Evolutionary conservation across 2,113 vertebrate genomes (phyloP), one percentile per base, ranked within the genome.

Genomic region (Mus pahari): DNA sequence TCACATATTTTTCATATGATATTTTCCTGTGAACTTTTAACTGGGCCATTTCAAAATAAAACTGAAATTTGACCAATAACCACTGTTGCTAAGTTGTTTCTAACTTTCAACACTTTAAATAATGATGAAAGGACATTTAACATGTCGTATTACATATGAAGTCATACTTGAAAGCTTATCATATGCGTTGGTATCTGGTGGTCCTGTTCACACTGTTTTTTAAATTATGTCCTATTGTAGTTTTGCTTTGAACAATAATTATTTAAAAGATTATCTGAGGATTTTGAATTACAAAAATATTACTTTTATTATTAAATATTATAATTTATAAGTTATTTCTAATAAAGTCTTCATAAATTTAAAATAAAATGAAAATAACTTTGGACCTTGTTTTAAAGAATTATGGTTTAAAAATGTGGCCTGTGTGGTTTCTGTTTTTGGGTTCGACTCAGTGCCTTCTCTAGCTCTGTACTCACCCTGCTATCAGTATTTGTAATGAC

Each of bases 291-390:
- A 89, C 12, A 19, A 78, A 82, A 45, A 66, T 89, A 74, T 71
- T 83, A n/a, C 75, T 90, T 82, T 79, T 50, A 28, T 66, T 31
- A 17, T 83, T 89, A 91, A 78, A 86, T 50, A 66, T 66, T 91
- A 31, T 55, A 48, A 79, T 53, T 5, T 79, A 36, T 2, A 53
- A 50, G 31, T 5, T 36, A 45, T 36, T 19, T 53, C 17, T 53
- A 36, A 50, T 53, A 36, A 79, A 36, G 48, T 20, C 36, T 79
- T 36, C 33, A 79, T 53, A 53, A 36, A 53, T 79, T 81, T 55
- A 55, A 81, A n/a, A n/a, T 81, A 55, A 55, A 55, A n/a, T 36
- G 20, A 79, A 77, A 78, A 53, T 77, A 60, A 83, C n/a, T 14
- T 68, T 58, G 8, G 36, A 50, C 36, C 31, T 94, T n/a, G 26